Evolutionary conservation across 2,113 vertebrate species (phyloP).

Genomic region (Monarcha castaneiventris): DNA sequence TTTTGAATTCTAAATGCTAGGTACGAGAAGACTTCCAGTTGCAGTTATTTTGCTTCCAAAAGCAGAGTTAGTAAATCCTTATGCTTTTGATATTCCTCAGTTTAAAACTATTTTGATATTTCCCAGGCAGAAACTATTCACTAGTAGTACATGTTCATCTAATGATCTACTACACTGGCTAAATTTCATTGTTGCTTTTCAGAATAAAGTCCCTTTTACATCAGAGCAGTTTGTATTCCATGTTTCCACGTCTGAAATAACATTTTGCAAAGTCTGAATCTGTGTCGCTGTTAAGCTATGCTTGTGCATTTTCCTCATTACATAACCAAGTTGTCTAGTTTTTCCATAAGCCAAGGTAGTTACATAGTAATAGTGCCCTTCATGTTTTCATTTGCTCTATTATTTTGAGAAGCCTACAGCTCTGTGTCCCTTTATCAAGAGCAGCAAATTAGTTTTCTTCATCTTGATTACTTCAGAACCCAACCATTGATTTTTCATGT

Average conservation of each 20-base stretch:
- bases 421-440: background rate
- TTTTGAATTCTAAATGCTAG: background rate
- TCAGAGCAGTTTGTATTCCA: background rate
- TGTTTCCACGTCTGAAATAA: background rate
- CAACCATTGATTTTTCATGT: background rate
- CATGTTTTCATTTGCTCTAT: background rate
- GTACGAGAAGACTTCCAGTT: background rate
- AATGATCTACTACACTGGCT: background rate
- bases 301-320: background rate
- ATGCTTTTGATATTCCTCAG: background rate
- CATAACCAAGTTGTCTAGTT: background rate
- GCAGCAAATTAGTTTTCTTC: background rate
- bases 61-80: background rate
- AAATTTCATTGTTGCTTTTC: background rate
- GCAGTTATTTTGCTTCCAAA: background rate
- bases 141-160: background rate
- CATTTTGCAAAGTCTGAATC: background rate
- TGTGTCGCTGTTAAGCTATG: background rate
- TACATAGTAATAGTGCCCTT: background rate
- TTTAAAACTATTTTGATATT: background rate
- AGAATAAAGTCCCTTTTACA: background rate
- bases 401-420: background rate
- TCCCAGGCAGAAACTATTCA: background rate
- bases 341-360: background rate
- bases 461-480: background rate